Conservation (phyloP, 2,797 vertebrate genomes). For the Halcyon smyrnensis region DNA sequence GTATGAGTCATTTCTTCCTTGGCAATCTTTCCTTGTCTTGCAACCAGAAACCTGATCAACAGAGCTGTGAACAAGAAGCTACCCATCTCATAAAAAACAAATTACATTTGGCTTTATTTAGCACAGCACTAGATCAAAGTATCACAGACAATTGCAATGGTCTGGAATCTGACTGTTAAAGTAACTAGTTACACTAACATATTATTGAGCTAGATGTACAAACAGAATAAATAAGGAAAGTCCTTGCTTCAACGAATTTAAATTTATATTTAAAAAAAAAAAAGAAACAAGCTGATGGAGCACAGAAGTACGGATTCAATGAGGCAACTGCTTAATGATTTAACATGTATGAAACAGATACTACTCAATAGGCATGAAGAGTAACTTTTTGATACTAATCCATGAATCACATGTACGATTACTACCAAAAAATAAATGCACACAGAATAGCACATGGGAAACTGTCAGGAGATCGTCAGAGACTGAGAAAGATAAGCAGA, state of each 20-base stretch:
- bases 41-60: not conserved
- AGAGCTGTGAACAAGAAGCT: not conserved
- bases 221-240: not conserved
- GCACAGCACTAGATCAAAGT: not conserved
- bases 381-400: too few relatives aligned
- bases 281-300: not conserved
- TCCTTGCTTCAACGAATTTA: not conserved
- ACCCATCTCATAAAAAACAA: not conserved
- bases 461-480: not conserved
- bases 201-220: not conserved
- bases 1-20: not conserved
- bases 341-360: not conserved
- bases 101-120: not conserved
- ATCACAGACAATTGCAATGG: not conserved
- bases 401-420: rapidly evolving
- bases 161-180: not conserved
- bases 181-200: not conserved
- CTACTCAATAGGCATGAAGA: not conserved
- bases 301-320: not conserved
- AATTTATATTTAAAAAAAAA: not conserved
- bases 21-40: not conserved
- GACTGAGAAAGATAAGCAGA: not conserved
- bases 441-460: not conserved
- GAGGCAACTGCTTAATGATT: not conserved
- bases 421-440: not conserved